Base-by-base conservation (phyloP, 2,113 vertebrate genomes). In the Oncorhynchus kisutch region DNA sequence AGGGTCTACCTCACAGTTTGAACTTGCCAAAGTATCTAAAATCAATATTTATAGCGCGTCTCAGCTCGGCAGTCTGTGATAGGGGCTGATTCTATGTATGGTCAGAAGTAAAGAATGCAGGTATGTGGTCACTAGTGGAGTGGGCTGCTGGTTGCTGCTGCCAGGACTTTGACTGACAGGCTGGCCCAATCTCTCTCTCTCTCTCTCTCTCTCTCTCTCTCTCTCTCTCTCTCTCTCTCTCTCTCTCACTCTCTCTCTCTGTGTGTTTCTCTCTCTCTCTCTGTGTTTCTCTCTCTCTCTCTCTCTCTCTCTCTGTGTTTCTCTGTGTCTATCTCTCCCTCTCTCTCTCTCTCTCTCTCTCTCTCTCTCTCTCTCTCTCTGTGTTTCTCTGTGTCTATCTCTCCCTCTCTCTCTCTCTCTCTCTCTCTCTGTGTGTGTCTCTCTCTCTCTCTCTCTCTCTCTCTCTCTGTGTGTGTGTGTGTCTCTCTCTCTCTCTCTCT, bases 61-160 rank as follows among this genome's bases (percentile, higher is more conserved):
- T 54, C 51, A 54, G 51, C 16, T 54, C 0, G 5, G 81, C 86
- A 75, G 84, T 73, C 70, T 80, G 20, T 64, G 80, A 82, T 85
- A 84, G 81, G 74, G 87, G 62, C 79, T 80, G 78, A 90, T 81
- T 89, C 91, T 93, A 91, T 92, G 88, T 93, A 91, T 91, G 92
- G 92, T 90, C 90, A 92, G 82, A 79, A 75, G 78, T 49, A 74
- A 81, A 83, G 88, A 83, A 84, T 62, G 78, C 81, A 85, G 85
- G 80, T 88, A 88, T 88, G 84, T 67, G 75, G 31, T 86, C 82
- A 85, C 81, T 87, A 89, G 86, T 81, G 67, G 79, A 79, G 39
- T 45, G 39, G 39, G 79, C 75, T 74, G 79, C 75, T 74, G 81
- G 80, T 80, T 51, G 69, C 79, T 78, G 79, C 80, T 82, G 90